phyloP scores from a whole-genome alignment of 37 sponge, comb jelly and placozoan species.

The Beroe forskalii region DNA sequence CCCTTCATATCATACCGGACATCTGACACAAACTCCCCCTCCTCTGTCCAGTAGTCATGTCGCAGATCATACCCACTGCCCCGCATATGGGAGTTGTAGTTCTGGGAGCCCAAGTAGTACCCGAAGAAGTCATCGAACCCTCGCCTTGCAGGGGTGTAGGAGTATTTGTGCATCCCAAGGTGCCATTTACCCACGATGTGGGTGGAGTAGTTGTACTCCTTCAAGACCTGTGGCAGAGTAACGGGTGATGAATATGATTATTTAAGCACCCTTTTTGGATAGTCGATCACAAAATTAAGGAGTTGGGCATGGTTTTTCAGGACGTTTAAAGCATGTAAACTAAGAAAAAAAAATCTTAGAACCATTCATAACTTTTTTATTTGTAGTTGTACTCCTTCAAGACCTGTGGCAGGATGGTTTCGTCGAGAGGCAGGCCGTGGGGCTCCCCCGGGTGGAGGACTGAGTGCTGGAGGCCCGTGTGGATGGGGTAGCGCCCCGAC shows the following conservation, averaged over 20 bases:
- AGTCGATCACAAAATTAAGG: no score
- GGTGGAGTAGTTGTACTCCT: constrained; percentile 50
- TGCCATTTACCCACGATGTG: constrained; percentile 44
- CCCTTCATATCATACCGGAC: background rate
- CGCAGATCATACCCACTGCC: background rate
- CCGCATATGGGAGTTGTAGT: constrained; percentile 7
- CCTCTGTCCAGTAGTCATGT: background rate
- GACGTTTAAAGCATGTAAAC: no score
- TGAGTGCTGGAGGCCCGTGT: constrained; percentile 35
- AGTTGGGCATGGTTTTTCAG: no score
- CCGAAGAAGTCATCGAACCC: constrained; percentile 60
- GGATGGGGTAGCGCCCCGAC: constrained; percentile 48
- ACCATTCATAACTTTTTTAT: no score
- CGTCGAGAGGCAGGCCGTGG: constrained; percentile 43
- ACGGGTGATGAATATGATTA: no score
- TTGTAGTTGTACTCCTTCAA: constrained; percentile 24
- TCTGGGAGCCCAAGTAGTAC: constrained; percentile 37
- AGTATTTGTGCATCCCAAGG: constrained; percentile 43
- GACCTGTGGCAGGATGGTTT: constrained; percentile 30
- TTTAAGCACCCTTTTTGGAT: no score
- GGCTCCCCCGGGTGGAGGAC: constrained; percentile 45
- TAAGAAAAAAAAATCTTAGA: no score
- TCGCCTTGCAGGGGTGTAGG: constrained; percentile 11
- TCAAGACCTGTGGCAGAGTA: constrained; percentile 3
- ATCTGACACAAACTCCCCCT: background rate